A percentile compares a stretch with the other conserved stretches of the same genome.
Conservation (phyloP, 1,140 invertebrate species). For the Drosophila kurseongensis region DNA sequence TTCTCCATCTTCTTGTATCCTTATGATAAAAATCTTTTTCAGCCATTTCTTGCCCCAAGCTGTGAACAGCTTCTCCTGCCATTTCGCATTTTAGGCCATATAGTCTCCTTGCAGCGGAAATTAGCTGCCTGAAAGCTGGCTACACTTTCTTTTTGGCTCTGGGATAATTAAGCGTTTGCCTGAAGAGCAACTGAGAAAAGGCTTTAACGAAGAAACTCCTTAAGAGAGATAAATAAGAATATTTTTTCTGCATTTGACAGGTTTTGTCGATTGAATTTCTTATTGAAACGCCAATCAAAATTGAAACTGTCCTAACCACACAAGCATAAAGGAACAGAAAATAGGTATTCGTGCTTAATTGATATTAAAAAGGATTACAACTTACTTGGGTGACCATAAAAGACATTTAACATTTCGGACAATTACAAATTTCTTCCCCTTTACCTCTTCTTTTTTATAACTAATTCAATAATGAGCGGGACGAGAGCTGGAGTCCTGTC, state of each 20-base stretch:
- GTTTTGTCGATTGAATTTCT: conserved; percentile 45
- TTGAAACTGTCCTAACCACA: conserved; percentile 50
- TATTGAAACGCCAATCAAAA: conserved; percentile 69
- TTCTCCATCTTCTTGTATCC: neutral
- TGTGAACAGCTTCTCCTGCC: neutral
- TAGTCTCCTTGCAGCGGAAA: conserved; percentile 37
- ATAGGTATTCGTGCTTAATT: conserved; percentile 62
- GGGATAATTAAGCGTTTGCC: conserved; percentile 62
- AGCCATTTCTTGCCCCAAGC: conserved; percentile 24
- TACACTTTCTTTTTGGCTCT: conserved; percentile 4
- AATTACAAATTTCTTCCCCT: conserved; percentile 57
- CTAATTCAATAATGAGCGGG: conserved; percentile 76
- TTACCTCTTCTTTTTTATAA: conserved; percentile 33
- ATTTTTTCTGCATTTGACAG: conserved; percentile 67
- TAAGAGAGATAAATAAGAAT: neutral
- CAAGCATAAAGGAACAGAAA: conserved; percentile 4
- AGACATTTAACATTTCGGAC: conserved; percentile 30
- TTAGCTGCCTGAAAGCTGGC: conserved; percentile 42
- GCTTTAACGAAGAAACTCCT: conserved; percentile 31
- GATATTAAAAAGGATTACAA: conserved; percentile 69
- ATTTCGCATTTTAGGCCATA: conserved; percentile 23
- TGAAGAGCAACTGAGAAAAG: conserved; percentile 38
- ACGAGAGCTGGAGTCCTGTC: conserved; percentile 61
- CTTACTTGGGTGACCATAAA: conserved; percentile 17
- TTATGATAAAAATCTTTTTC: conserved; percentile 42